Conservation (phyloP, 2,797 vertebrate species). For the Pogonophryne albipinna region DNA sequence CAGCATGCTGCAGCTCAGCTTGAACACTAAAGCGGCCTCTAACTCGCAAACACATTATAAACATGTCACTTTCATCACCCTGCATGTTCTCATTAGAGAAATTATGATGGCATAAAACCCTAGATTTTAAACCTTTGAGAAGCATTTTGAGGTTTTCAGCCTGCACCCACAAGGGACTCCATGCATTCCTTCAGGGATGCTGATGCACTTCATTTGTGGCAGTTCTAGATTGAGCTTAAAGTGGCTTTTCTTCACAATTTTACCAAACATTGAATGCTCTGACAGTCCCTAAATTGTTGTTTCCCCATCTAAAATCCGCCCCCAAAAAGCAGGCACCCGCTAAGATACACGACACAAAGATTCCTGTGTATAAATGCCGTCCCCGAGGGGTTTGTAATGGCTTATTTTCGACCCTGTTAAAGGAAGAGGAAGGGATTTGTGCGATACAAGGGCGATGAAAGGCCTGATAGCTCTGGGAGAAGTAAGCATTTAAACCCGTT, state of each 20-base stretch:
- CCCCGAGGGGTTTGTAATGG: constrained; percentile 50
- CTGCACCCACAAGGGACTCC: not conserved
- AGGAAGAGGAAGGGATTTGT: constrained; percentile 65
- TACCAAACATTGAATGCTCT: not conserved
- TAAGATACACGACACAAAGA: constrained; percentile 9
- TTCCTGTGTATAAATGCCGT: constrained; percentile 42
- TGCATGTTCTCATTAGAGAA: not conserved
- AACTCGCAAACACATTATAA: constrained; percentile 16
- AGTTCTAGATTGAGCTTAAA: not conserved
- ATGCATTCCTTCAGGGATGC: not conserved
- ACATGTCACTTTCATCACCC: constrained; percentile 9
- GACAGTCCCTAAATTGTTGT: not conserved
- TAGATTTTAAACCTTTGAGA: not conserved
- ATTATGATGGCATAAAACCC: not conserved
- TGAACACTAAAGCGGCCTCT: constrained; percentile 10
- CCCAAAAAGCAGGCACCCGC: not conserved
- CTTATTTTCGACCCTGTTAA: constrained; percentile 55
- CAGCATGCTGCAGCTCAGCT: not conserved
- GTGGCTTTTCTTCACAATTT: not conserved
- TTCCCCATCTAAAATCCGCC: not conserved
- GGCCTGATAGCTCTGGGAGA: constrained; percentile 51
- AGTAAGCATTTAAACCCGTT: constrained; percentile 23
- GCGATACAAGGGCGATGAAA: constrained; percentile 62
- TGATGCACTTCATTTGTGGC: not conserved
- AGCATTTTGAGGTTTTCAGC: not conserved